A percentile compares a stretch with the other conserved stretches of the same genome.
phyloP scores from a whole-genome alignment of 2,113 vertebrate genomes.

The Setophaga petechia region DNA sequence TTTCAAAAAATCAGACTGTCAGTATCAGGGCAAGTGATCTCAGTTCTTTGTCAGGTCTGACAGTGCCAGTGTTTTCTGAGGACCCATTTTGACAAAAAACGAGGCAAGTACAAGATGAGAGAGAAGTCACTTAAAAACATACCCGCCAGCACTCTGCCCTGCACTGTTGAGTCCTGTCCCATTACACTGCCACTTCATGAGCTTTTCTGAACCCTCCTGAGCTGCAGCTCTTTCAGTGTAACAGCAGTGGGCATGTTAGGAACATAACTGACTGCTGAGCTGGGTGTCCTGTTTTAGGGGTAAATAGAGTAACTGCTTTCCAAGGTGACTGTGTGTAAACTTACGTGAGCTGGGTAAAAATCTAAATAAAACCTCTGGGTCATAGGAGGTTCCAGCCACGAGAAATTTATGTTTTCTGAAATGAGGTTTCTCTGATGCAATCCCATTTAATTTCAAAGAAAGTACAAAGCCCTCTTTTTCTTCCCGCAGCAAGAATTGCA shows the following conservation, averaged over 20 bases:
- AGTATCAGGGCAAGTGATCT: background rate
- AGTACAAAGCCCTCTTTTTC: background rate
- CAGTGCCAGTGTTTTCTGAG: background rate
- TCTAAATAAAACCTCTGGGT: background rate
- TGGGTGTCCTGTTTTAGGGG: background rate
- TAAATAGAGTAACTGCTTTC: background rate
- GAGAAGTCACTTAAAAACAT: background rate
- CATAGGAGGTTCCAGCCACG: background rate
- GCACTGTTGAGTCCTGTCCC: background rate
- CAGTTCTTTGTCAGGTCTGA: background rate
- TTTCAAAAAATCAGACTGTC: background rate
- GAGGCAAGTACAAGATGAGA: background rate
- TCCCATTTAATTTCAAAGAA: constrained; percentile 1
- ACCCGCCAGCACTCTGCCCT: background rate
- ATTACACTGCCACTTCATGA: background rate
- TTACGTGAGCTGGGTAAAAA: background rate
- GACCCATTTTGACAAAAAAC: background rate
- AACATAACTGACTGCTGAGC: background rate
- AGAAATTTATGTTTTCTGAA: background rate
- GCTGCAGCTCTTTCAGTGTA: background rate
- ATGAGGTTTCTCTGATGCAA: background rate
- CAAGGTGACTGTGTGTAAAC: background rate
- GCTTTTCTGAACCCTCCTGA: background rate
- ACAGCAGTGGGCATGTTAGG: background rate
- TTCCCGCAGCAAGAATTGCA: background rate